Evolutionary conservation across 2,113 vertebrate genomes (phyloP).

Genomic region (Cochlearius cochlearius): DNA sequence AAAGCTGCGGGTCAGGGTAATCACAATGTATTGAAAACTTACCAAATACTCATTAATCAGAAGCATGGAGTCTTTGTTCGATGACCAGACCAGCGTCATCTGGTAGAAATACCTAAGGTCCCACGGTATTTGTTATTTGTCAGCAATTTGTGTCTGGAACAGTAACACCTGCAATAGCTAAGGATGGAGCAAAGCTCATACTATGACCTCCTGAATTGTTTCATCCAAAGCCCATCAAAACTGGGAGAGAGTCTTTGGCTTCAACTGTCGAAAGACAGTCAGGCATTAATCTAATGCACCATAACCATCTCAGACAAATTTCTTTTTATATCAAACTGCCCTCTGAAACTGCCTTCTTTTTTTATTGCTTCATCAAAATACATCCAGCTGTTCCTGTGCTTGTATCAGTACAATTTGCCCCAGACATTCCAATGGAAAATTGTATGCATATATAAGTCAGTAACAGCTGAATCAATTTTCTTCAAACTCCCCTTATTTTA

Average conservation of each 20-base stretch:
- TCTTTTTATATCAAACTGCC: conserved; percentile 19
- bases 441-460: conserved; percentile 7
- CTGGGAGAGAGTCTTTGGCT: neutral
- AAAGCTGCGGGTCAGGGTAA: neutral
- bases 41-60: conserved; percentile 1
- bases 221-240: conserved; percentile 1
- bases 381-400: conserved; percentile 49
- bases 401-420: conserved; percentile 37
- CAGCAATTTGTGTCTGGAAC: conserved; percentile 2
- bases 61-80: neutral
- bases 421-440: conserved; percentile 53
- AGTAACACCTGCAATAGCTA: conserved; percentile 11
- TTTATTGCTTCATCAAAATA: conserved; percentile 47
- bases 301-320: conserved; percentile 28
- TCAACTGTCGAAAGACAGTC: neutral
- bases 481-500: conserved; percentile 34
- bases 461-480: conserved; percentile 59
- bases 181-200: neutral
- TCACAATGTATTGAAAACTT: neutral
- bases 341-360: neutral
- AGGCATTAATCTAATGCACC: conserved; percentile 7
- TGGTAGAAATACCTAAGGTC: neutral
- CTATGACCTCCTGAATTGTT: neutral
- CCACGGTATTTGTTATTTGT: conserved; percentile 5
- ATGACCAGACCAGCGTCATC: neutral